A percentile compares a stretch with the other conserved stretches of the same genome.
Conservation (phyloP, 2,113 vertebrate genomes). For the Misgurnus anguillicaudatus region DNA sequence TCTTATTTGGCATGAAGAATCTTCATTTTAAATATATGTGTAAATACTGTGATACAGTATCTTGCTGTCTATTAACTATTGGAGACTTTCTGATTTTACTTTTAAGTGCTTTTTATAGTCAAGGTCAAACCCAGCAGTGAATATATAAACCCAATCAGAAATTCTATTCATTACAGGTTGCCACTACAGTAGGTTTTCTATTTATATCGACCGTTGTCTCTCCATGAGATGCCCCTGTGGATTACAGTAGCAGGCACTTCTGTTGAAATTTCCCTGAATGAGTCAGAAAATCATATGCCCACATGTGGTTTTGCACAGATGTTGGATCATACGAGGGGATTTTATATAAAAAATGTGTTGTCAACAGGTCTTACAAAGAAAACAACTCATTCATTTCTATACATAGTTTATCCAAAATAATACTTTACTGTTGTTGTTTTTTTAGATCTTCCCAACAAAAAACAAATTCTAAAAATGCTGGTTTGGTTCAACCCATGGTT, state of each 20-base stretch:
- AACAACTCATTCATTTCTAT: background rate
- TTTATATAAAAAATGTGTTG: background rate
- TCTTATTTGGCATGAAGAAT: too few species aligned
- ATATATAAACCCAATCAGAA: too few species aligned
- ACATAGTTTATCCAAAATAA: background rate
- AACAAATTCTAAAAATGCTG: too few species aligned
- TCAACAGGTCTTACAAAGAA: background rate
- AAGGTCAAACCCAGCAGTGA: too few species aligned
- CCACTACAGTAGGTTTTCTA: background rate
- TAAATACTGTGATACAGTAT: too few species aligned
- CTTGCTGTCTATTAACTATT: too few species aligned
- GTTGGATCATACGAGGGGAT: background rate
- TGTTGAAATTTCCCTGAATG: conserved; percentile 19
- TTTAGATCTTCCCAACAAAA: too few species aligned
- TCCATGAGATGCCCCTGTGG: background rate
- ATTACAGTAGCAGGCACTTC: conserved; percentile 4
- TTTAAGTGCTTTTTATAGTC: too few species aligned
- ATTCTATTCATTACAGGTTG: background rate
- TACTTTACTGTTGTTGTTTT: too few species aligned
- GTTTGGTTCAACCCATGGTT: too few species aligned
- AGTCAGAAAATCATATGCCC: conserved; percentile 12
- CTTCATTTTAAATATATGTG: too few species aligned
- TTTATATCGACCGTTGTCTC: background rate
- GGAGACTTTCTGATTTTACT: too few species aligned
- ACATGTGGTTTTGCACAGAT: conserved; percentile 13